Evolutionary conservation across 2,797 vertebrate genomes (phyloP).

Genomic region (Parambassis ranga): DNA sequence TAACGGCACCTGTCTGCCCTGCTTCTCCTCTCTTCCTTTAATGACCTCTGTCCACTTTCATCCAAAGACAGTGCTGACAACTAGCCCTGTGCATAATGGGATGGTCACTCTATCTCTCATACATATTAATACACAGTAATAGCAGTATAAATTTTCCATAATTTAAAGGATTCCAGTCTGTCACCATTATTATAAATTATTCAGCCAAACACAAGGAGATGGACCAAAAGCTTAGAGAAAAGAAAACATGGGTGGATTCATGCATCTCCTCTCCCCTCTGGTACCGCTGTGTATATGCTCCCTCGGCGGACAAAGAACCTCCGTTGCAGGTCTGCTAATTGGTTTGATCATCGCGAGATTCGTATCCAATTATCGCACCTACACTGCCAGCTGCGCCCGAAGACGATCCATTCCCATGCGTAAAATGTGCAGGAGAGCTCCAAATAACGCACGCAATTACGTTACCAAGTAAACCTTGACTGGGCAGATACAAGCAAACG

Average conservation of each 20-base stretch:
- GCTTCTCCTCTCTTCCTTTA: background rate
- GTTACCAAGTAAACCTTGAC: background rate
- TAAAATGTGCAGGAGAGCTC: slow-evolving; percentile 13
- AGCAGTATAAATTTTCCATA: slow-evolving; percentile 58
- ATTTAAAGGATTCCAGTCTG: slow-evolving; percentile 60
- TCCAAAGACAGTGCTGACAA: slow-evolving; percentile 23
- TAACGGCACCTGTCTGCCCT: background rate
- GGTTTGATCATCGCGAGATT: slow-evolving; percentile 66
- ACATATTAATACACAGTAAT: slow-evolving; percentile 63
- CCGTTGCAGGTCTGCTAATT: slow-evolving; percentile 51
- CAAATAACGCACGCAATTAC: background rate
- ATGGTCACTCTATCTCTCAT: slow-evolving; percentile 48
- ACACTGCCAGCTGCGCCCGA: slow-evolving; percentile 33
- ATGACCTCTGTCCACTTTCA: slow-evolving; percentile 27
- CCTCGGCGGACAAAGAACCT: slow-evolving; percentile 64
- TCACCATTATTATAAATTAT: slow-evolving; percentile 69
- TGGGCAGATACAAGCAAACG: background rate
- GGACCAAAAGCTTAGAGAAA: slow-evolving; percentile 6
- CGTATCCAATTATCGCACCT: slow-evolving; percentile 60
- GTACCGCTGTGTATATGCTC: background rate
- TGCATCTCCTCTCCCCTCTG: background rate
- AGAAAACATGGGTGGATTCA: slow-evolving; percentile 4
- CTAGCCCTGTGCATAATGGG: slow-evolving; percentile 22
- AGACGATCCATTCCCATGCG: slow-evolving; percentile 15
- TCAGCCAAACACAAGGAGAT: slow-evolving; percentile 39